A percentile compares a stretch with the other conserved stretches of the same genome.
These are phyloP conservation scores for Frankliniella fusca DNA, from an alignment of 2,888 invertebrate species.

Conservation along the genomic window DNA sequence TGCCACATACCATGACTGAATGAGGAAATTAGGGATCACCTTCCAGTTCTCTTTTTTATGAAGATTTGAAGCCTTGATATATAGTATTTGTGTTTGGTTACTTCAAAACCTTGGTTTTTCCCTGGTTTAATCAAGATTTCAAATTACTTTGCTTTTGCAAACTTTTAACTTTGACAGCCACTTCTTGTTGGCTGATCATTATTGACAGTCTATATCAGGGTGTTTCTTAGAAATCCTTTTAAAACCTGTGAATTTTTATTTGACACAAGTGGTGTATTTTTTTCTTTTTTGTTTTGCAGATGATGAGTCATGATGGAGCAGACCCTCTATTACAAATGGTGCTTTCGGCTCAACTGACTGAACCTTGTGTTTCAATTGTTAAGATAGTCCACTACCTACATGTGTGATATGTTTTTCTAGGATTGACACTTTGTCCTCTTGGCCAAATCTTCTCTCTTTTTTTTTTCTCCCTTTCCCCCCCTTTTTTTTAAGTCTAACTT, in stretches of 20 bases:
- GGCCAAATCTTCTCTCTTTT: not conserved
- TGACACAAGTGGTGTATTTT: not conserved
- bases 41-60: not conserved
- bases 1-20: not conserved
- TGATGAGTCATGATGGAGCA: slow-evolving; percentile 20
- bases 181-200: not conserved
- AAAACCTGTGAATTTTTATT: not conserved
- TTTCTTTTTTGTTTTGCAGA: slow-evolving; percentile 13
- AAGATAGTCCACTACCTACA: slow-evolving; percentile 20
- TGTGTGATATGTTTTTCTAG: slow-evolving; percentile 22
- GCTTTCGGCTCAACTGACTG: slow-evolving; percentile 25
- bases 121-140: not conserved
- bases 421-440: slow-evolving; percentile 17
- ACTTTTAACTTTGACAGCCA: no score
- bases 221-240: not conserved
- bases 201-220: no score
- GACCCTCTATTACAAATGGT: slow-evolving; percentile 9
- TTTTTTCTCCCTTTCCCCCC: no score
- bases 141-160: not conserved
- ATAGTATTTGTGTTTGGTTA: not conserved
- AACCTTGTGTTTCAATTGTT: slow-evolving; percentile 23
- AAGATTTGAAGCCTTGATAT: not conserved
- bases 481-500: not conserved
- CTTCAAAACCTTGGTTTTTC: not conserved
- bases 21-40: not conserved